Evolutionary conservation across 2,113 vertebrate species (phyloP).

Genomic region (Synodontis membranacea): DNA sequence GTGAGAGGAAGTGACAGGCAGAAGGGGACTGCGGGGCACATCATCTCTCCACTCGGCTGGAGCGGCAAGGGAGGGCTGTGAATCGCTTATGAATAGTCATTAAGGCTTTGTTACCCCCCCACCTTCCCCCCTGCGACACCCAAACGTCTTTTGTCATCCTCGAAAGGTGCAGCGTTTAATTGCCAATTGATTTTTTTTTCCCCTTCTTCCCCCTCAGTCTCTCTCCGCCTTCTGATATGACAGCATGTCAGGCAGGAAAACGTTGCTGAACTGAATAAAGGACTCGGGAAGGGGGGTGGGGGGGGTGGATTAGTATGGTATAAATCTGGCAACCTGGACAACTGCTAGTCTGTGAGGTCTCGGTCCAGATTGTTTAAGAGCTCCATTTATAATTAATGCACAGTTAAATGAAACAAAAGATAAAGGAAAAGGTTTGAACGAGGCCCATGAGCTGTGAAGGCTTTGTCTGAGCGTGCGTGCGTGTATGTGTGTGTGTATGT

Average conservation of each 20-base stretch:
- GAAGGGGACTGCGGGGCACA: conserved; percentile 94
- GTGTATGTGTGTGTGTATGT: conserved; percentile 5
- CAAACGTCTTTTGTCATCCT: conserved; percentile 99
- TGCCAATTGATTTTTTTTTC: conserved; percentile 94
- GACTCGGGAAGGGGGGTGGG: conserved; percentile 78
- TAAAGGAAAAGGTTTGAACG: conserved; percentile 35
- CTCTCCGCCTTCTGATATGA: conserved; percentile 77
- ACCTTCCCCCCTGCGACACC: conserved; percentile 90
- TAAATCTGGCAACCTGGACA: conserved; percentile 82
- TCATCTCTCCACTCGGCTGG: conserved; percentile 99
- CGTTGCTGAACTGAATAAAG: conserved; percentile 68
- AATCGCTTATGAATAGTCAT: conserved; percentile 99
- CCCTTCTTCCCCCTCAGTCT: conserved; percentile 15
- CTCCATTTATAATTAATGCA: conserved; percentile 66
- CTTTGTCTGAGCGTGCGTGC: conserved; percentile 49
- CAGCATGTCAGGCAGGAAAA: conserved; percentile 98
- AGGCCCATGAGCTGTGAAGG: conserved; percentile 45
- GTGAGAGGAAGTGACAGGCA: conserved; percentile 99
- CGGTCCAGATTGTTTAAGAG: conserved; percentile 60
- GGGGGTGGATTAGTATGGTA: conserved; percentile 71
- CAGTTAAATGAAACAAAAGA: conserved; percentile 14
- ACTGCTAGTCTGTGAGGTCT: conserved; percentile 60
- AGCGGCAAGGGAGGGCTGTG: conserved; percentile 94
- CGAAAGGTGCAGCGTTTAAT: conserved; percentile 99
- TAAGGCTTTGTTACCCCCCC: conserved; percentile 94